These are phyloP conservation scores for Oreohelix idahoensis DNA, from an alignment of 1,140 invertebrate genomes.

Conservation along the genomic window DNA sequence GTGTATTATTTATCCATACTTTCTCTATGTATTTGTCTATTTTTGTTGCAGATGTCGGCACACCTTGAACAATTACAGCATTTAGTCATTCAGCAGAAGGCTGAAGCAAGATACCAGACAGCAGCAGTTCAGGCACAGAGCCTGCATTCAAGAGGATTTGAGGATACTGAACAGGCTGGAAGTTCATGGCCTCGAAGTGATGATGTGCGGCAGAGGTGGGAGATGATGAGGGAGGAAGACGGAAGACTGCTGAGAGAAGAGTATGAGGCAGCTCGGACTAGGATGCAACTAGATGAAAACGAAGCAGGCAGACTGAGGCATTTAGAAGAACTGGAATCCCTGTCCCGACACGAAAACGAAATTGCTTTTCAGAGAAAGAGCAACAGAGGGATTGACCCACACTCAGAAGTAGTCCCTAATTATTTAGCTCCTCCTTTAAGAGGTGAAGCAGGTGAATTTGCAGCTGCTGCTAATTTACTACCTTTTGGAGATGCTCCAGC, in stretches of 20 bases:
- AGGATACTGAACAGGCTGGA: not conserved
- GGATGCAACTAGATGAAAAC: not conserved
- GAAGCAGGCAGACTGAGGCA: not conserved
- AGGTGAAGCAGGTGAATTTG: not conserved
- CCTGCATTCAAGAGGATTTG: not conserved
- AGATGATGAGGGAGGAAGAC: not conserved
- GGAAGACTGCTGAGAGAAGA: not conserved
- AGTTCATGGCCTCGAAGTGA: not conserved
- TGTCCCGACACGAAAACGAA: not conserved
- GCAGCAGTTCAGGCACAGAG: not conserved
- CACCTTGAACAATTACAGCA: not conserved
- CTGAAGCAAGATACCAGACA: constrained; percentile 1
- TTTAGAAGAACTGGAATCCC: not conserved
- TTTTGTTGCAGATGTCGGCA: not conserved
- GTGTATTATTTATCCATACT: too few species aligned
- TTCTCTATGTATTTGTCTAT: not conserved
- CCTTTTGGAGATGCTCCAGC: constrained; percentile 5
- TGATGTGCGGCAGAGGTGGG: not conserved
- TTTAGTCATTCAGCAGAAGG: not conserved
- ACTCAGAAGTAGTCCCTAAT: not conserved
- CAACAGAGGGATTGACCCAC: not conserved
- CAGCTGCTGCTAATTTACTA: not conserved
- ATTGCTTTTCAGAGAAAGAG: not conserved
- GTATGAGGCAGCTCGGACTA: not conserved
- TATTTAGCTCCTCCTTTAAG: too few species aligned